Evolutionary conservation across 2,113 vertebrate genomes (phyloP).

Genomic region (Beaufortia kweichowensis): DNA sequence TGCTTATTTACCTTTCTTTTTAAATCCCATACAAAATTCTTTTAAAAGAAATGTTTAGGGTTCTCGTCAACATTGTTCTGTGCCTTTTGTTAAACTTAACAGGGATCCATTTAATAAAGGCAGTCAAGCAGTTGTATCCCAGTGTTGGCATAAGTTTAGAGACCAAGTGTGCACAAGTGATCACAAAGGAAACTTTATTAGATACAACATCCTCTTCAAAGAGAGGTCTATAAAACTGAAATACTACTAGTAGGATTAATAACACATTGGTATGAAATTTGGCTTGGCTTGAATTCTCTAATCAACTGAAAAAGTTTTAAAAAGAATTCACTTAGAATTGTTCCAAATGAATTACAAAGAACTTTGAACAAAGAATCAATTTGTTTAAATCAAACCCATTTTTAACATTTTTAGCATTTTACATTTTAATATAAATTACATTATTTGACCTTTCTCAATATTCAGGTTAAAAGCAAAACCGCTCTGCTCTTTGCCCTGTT

Average conservation of each 20-base stretch:
- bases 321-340: background rate
- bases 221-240: constrained; percentile 21
- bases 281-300: constrained; percentile 4
- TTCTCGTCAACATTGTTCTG: constrained; percentile 33
- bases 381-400: no score
- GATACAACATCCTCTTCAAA: constrained; percentile 38
- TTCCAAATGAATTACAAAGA: no score
- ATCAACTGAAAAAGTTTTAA: constrained; percentile 1
- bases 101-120: constrained; percentile 42
- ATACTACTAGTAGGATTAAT: background rate
- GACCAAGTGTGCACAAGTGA: constrained; percentile 21
- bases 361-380: no score
- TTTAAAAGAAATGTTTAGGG: constrained; percentile 11
- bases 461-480: constrained; percentile 25
- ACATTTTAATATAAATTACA: no score
- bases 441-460: background rate
- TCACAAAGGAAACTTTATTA: constrained; percentile 37
- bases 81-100: constrained; percentile 45
- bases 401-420: no score
- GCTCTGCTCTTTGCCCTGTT: constrained; percentile 31
- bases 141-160: constrained; percentile 11
- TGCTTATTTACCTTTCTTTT: constrained; percentile 2
- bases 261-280: constrained; percentile 17
- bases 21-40: constrained; percentile 14
- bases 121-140: constrained; percentile 16